Conservation (phyloP, 2,888 invertebrate species). For the Drosophila kanekoi region DNA sequence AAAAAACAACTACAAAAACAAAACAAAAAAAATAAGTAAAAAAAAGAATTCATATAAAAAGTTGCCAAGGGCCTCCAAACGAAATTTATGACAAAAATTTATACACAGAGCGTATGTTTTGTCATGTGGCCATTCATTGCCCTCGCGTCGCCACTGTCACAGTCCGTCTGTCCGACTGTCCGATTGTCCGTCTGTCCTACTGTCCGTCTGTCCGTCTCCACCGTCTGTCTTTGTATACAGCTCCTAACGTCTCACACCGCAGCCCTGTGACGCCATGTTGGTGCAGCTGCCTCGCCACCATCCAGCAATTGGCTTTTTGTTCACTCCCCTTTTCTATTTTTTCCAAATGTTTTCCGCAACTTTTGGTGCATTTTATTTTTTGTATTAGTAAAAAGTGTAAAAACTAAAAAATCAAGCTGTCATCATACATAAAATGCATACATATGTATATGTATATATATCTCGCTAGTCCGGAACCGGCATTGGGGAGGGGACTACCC, state of each 20-base stretch:
- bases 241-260: conserved; percentile 2
- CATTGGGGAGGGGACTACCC: background rate
- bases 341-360: conserved; percentile 55
- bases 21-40: background rate
- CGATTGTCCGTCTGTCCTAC: background rate
- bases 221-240: conserved; percentile 15
- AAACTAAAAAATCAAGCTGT: conserved; percentile 67
- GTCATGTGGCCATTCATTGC: conserved; percentile 76
- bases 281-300: conserved; percentile 1
- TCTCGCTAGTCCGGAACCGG: background rate
- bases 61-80: conserved; percentile 55
- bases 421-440: conserved; percentile 55
- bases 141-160: conserved; percentile 47
- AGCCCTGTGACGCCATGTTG: conserved; percentile 1
- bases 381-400: conserved; percentile 48
- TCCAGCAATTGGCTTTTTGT: conserved; percentile 60
- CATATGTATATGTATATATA: background rate
- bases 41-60: conserved; percentile 21
- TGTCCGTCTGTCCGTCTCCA: conserved; percentile 3
- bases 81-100: conserved; percentile 74
- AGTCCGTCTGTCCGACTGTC: conserved; percentile 11
- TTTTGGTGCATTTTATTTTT: conserved; percentile 48
- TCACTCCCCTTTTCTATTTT: conserved; percentile 23
- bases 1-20: background rate
- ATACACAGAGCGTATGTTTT: conserved; percentile 76